Conservation (phyloP, 37 sponge, comb jelly and placozoan genomes). For the Crambe crambe region DNA sequence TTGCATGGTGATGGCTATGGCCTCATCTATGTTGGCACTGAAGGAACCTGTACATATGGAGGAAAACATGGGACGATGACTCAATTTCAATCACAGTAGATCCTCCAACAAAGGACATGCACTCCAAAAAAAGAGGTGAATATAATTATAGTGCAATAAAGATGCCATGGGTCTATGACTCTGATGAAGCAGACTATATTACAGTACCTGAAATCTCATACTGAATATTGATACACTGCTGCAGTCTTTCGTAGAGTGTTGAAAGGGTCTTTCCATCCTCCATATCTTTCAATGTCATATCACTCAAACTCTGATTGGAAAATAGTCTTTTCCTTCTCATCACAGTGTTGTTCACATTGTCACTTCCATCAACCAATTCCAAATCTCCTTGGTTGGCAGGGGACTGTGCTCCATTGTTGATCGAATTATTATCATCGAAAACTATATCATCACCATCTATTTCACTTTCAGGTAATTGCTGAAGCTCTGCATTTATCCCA, state of each 20-base stretch:
- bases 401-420: background rate
- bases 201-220: background rate
- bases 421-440: background rate
- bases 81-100: no score
- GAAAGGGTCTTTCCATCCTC: slow-evolving; percentile 12
- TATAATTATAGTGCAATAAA: background rate
- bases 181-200: background rate
- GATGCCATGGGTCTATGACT: background rate
- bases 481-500: background rate
- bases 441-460: no score
- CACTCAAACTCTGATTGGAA: background rate
- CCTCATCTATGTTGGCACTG: slow-evolving; percentile 21
- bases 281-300: slow-evolving; percentile 7
- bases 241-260: slow-evolving; percentile 4
- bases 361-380: background rate
- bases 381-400: background rate
- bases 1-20: slow-evolving; percentile 31
- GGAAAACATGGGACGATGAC: no score
- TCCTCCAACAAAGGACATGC: no score
- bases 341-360: background rate
- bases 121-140: background rate
- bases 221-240: slow-evolving; percentile 13
- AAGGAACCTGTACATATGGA: slow-evolving; percentile 8
- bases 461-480: no score
- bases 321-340: background rate